Evolutionary conservation across 2,888 invertebrate genomes (phyloP).

Genomic region (Philhelius pedissequus): DNA sequence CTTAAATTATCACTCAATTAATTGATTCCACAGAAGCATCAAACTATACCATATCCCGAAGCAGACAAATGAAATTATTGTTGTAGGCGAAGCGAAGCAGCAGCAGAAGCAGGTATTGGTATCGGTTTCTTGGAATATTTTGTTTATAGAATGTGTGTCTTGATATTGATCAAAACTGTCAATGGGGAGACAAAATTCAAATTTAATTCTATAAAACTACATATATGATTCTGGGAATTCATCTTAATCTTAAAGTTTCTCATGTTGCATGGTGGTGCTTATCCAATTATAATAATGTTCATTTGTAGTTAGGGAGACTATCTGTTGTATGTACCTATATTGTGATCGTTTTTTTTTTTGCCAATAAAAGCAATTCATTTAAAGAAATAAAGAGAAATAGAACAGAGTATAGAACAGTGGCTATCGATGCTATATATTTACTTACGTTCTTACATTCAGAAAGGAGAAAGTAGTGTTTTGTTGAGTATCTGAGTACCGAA

Average conservation of each 20-base stretch:
- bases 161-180: constrained; percentile 39
- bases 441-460: no score
- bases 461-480: no score
- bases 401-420: neutral
- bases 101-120: constrained; percentile 43
- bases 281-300: neutral
- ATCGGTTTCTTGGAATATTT: constrained; percentile 50
- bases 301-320: neutral
- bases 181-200: constrained; percentile 40
- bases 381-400: neutral
- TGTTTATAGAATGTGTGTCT: constrained; percentile 9
- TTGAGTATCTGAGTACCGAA: no score
- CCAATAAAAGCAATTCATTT: neutral
- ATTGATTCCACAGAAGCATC: constrained; percentile 48
- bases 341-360: neutral
- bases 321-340: no score
- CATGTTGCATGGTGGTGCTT: constrained; percentile 5
- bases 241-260: neutral
- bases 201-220: constrained; percentile 2
- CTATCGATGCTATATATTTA: no score
- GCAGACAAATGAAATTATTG: constrained; percentile 1
- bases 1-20: constrained; percentile 64
- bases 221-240: constrained; percentile 26
- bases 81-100: neutral
- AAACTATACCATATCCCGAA: constrained; percentile 1